Base-by-base conservation (phyloP, 2,113 vertebrate species). In the Australoheros scitulus region DNA sequence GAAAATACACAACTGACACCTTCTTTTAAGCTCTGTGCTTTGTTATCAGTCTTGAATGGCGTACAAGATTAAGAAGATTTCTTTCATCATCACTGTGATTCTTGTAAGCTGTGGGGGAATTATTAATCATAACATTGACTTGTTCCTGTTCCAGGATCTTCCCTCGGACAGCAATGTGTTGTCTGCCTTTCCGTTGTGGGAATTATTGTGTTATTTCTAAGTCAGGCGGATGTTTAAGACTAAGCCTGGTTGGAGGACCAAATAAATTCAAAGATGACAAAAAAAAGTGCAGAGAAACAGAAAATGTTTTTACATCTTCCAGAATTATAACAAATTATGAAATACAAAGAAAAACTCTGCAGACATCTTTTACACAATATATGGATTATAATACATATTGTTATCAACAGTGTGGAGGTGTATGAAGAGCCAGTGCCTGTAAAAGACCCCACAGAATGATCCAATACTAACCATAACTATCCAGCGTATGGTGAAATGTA, bases 41-140 rank as follows among this genome's bases (percentile, higher is more conserved):
- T 41, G 87, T 86, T 76, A 61, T 63, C 29, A 26, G 72, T 68
- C 1, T 72, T 57, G 34, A 11, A 70, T 43, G 20, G 57, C 76
- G 10, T 41, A 20, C 80, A 61, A 89, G 81, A 91, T 83, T 36
- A 17, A 3, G 14, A 59, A 90, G 61, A 80, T 86, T 83, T 85
- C 9, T 79, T 87, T 90, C 82, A 87, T 85, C 55, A 63, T 88
- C 2, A n/a, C 55, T 52, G 60, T 26, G 20, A 84, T 77, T 81
- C 74, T 56, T 72, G 14, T 58, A 72, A 89, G 82, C 80, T 87
- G 41, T 47, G 20, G 17, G 78, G 72, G 89, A 76, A 87, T 88
- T 91, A 87, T 89, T 85, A 78, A 86, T 87, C 70, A 88, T 76
- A 93, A 92, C 83, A 86, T 32, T 91, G 70, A 86, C 76, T 89